Evolutionary conservation across 35 echinoderm and acorn worm species (phyloP), one percentile per base, ranked within the genome.

Genomic region (Chiridota heheva): DNA sequence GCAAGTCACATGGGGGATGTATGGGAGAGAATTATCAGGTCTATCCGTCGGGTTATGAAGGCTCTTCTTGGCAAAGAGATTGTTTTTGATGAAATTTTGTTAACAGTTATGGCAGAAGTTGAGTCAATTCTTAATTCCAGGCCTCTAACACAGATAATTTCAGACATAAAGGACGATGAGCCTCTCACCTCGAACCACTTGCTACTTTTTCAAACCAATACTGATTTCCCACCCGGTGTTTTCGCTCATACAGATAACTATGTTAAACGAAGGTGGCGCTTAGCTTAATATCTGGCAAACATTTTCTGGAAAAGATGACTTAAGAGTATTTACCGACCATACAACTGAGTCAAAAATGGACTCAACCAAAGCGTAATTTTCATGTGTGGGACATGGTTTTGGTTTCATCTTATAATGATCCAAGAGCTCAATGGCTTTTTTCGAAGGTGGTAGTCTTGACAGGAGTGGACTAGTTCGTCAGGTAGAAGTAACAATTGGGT

Each of bases 301-400:
- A 37, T 64, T 8, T 91, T 91, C 45, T 91, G 89, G 89, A 24
- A 65, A 37, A 42, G 73, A 22, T 91, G 82, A 82, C 3, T 72
- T 10, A 69, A 59, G 89, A 91, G 46, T 91, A 84, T 39, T 46
- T 90, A 29, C 87, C 78, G 16, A 41, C 40, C 1, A 34, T 83
- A n/a, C 70, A 90, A 25, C 45, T 32, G 36, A 63, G 87, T 13
- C 42, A 77, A 56, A 90, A 90, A 62, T 90, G 87, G 87, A 60
- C 7, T 4, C 3, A 41, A 67, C 60, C 79, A 1, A 27, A 49
- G 36, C 53, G 46, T 12, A 84, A 77, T 29, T 17, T 90, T 37
- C 7, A 51, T 17, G 41, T 66, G 24, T 60, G 71, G 13, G 80
- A 83, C 64, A 63, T 63, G 16, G 60, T 63, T 63, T 29, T 63